phyloP scores from a whole-genome alignment of 1,140 invertebrate species.

The Elymnias hypermnestra region DNA sequence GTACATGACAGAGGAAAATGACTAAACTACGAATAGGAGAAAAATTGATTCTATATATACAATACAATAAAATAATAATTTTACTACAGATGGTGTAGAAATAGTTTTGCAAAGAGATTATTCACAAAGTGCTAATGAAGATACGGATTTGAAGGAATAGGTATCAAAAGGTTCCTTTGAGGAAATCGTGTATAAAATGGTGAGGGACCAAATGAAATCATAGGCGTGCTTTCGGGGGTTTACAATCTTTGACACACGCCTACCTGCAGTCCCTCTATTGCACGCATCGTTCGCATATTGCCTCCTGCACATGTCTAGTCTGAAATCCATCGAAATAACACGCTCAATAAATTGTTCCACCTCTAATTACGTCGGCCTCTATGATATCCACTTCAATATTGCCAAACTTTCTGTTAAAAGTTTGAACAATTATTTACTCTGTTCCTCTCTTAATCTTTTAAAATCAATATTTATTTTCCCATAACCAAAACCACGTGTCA shows the following conservation, averaged over 20 bases:
- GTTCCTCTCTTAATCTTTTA: too few species aligned
- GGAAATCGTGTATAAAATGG: conserved; percentile 47
- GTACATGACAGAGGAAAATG: conserved; percentile 12
- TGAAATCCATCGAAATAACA: conserved; percentile 77
- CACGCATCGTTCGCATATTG: conserved; percentile 95
- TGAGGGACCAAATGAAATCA: conserved; percentile 52
- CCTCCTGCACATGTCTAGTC: conserved; percentile 99
- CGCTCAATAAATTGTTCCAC: conserved; percentile 39
- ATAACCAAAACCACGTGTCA: conserved; percentile 20
- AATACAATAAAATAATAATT: conserved; percentile 37
- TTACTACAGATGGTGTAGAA: conserved; percentile 13
- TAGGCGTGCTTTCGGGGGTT: conserved; percentile 63
- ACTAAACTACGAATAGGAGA: conserved; percentile 34
- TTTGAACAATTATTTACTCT: too few species aligned
- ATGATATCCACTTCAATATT: too few species aligned
- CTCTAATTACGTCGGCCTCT: conserved; percentile 21
- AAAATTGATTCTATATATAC: conserved; percentile 28
- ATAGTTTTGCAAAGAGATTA: conserved; percentile 38
- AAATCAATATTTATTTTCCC: conserved; percentile 24
- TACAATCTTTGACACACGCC: conserved; percentile 68
- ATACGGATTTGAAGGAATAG: conserved; percentile 33
- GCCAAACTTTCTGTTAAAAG: too few species aligned
- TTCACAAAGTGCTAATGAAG: conserved; percentile 69
- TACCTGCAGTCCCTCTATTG: conserved; percentile 98
- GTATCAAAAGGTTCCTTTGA: conserved; percentile 30